Conservation (phyloP, 2,888 invertebrate species). For the Odontocolon sp. region DNA sequence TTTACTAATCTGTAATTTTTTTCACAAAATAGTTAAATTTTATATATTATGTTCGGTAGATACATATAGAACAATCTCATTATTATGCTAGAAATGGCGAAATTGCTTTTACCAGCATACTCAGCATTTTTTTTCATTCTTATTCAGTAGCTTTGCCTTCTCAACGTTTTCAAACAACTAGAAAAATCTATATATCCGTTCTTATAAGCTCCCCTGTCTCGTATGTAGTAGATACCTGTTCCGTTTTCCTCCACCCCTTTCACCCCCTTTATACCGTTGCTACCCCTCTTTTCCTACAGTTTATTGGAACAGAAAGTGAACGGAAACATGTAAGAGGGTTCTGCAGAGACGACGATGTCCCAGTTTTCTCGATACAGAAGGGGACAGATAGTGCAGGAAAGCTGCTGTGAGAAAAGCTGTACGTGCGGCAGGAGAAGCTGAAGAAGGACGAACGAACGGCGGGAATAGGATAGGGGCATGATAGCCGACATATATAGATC, state of each 20-base stretch:
- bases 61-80: not conserved
- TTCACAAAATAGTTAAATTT: conserved; percentile 41
- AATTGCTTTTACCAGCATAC: conserved; percentile 18
- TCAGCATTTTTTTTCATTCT: conserved; percentile 24
- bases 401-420: conserved; percentile 17
- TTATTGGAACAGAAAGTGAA: conserved; percentile 38
- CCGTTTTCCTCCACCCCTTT: not conserved
- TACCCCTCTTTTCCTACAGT: conserved; percentile 22
- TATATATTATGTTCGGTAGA: not conserved
- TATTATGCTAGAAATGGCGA: conserved; percentile 20
- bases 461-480: conserved; percentile 20
- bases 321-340: conserved; percentile 4
- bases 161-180: conserved; percentile 11
- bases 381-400: not conserved
- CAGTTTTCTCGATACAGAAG: conserved; percentile 26
- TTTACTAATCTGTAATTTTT: no score
- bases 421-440: conserved; percentile 5
- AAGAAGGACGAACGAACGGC: conserved; percentile 15
- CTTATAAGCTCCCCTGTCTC: conserved; percentile 22
- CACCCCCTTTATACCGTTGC: not conserved
- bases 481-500: not conserved
- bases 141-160: not conserved
- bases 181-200: conserved; percentile 29
- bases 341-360: not conserved
- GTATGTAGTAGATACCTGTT: not conserved